Base-by-base conservation (phyloP, 2,888 invertebrate species). In the Iphiclides podalirius region DNA sequence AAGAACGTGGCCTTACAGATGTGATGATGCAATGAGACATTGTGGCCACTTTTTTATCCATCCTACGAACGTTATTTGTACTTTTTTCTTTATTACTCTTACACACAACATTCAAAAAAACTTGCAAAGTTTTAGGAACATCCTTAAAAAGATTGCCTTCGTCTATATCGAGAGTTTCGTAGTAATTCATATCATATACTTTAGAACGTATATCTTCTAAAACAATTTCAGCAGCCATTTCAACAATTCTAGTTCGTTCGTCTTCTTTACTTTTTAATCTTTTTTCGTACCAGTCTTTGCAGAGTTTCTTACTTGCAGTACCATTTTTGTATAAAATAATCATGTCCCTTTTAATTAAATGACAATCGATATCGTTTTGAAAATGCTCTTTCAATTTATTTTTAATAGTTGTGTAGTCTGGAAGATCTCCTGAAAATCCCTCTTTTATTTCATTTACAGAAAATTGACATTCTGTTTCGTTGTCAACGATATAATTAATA, bases 211-310 rank as follows among this genome's bases (percentile, higher is more conserved):
- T 65, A 59, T 69, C 66, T 57, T 69, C 61, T 47, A 54, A 50
- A 54, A 68, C 51, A 52, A 70, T 66, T 52, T 57, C 58, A 51
- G 67, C 67, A 53, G 70, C 69, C 53, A 61, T 59, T 55, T 62
- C 42, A 52, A 70, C 61, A 47, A 70, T 66, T 61, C 63, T 60
- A 47, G 40, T 42, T 52, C 64, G 57, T 58, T 69, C 65, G 45
- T 63, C 60, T 54, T 55, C 49, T 54, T 55, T 55, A 53, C 55
- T 64, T 11, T 6, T 31, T 31, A 11, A 11, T 31, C 6, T 31
- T 54, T 61, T 61, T 52, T 60, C 58, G 48, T 67, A 70, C 63
- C 66, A 67, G 39, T n/a, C 47, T 46, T 61, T 50, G 46, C 55
- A 59, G 48, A 57, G 54, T 59, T 55, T 57, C 52, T 58, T 57